Conservation (phyloP, 23 tunicate species). For the Trididemnum clinides region DNA sequence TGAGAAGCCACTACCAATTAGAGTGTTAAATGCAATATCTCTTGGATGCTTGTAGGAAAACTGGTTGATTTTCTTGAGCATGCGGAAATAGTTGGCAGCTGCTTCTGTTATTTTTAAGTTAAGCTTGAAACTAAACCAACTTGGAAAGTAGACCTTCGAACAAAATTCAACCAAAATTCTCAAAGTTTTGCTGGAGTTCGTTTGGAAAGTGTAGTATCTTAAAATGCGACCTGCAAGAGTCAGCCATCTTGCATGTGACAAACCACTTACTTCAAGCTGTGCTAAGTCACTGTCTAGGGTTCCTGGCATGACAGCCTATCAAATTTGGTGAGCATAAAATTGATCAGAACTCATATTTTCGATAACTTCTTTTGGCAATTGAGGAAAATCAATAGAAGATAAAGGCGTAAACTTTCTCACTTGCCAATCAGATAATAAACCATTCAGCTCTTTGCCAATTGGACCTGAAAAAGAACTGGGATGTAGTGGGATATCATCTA, state of each 20-base stretch:
- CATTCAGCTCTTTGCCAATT: conserved; percentile 30
- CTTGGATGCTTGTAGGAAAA: conserved; percentile 8
- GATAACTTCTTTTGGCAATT: conserved; percentile 24
- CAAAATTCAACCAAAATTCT: conserved; percentile 3
- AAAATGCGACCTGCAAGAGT: too few relatives aligned
- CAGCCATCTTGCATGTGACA: too few relatives aligned
- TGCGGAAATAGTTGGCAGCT: conserved; percentile 14
- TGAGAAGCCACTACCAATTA: conserved; percentile 9
- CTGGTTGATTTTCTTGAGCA: conserved; percentile 12
- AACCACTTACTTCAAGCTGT: conserved; percentile 27
- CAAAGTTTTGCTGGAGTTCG: neutral
- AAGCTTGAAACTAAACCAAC: conserved; percentile 32
- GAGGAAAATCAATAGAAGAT: conserved; percentile 12
- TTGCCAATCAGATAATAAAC: conserved; percentile 35
- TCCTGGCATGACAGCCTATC: conserved; percentile 24
- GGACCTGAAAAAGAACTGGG: conserved; percentile 32
- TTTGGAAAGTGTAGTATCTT: conserved; percentile 9
- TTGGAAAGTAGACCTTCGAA: conserved; percentile 18
- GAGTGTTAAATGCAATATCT: neutral
- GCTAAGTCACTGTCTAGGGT: conserved; percentile 12
- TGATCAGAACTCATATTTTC: conserved; percentile 31
- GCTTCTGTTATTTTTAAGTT: neutral
- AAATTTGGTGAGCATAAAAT: conserved; percentile 33
- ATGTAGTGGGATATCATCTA: conserved; percentile 13
- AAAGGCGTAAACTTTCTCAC: conserved; percentile 10